Base-by-base conservation (phyloP, 30 jellyfish, hydroid and myxozoan species). In the Pseudorhiza aurosa region DNA sequence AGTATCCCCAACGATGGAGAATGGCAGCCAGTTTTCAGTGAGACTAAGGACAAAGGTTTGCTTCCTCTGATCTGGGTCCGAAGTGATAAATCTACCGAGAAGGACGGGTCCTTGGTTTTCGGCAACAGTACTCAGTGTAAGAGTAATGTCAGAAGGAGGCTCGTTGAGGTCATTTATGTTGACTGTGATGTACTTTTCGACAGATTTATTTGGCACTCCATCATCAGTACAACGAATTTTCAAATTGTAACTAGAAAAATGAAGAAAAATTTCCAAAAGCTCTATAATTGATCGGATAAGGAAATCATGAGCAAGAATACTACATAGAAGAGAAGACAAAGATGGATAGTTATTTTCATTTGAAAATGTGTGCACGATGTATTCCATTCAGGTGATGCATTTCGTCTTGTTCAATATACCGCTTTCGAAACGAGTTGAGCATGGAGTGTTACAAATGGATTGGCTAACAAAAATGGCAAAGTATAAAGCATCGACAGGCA, bases 151-250 rank as follows among this genome's bases (percentile, higher is more conserved):
- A 1, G 86, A 62, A 17, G 97, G 97, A 22, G 86, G 80, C 77
- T 89, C 97, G 78, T 89, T 89, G 26, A 89, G 88, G 50, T 88
- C 95, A 35, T 27, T 79, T 17, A 88, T 28, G 49, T 14, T 42
- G 39, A 88, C 53, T 4, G 64, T 72, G 35, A 88, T 28, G 11
- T 47, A 67, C 68, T 69, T 74, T 39, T 47, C 81, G 25, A 78
- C 29, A 30, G 85, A 53, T 47, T 25, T 58, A 29, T 40, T 25
- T 70, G 97, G 97, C 10, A 69, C 35, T 45, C 97, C 97, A 65
- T 69, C 46, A 57, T 88, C 97, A 12, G 46, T 63, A 79, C 97
- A 85, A 4, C 73, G 67, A 18, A 85, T 15, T 28, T 29, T 65
- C 33, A 81, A 40, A 15, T 35, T 31, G 58, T 81, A 65, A 49